Conservation (phyloP, 2,888 invertebrate species). For the Dugesia japonica region DNA sequence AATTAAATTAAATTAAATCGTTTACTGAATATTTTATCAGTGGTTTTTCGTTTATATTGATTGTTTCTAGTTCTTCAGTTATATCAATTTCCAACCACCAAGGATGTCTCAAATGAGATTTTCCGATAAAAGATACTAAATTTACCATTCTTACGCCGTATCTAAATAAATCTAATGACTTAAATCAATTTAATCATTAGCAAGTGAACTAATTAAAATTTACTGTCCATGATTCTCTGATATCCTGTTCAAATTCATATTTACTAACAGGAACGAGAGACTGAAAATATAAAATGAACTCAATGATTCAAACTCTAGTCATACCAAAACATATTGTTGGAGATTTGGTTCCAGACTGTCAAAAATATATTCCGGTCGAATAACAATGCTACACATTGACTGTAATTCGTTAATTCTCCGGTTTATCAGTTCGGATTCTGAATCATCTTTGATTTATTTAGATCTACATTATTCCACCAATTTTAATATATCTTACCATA, state of each 20-base stretch:
- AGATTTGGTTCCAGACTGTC: not conserved
- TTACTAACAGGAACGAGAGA: not conserved
- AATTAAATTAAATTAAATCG: not conserved
- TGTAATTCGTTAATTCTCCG: not conserved
- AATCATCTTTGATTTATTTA: not conserved
- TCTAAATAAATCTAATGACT: slow-evolving; percentile 4
- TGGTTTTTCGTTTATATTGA: not conserved
- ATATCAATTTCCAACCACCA: not conserved
- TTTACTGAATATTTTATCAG: not conserved
- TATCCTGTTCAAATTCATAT: not conserved
- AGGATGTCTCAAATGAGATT: not conserved
- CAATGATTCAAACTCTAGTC: no score
- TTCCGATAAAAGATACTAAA: not conserved
- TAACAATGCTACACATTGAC: not conserved
- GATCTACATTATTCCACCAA: not conserved
- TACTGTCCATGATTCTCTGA: not conserved
- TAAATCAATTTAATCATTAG: not conserved
- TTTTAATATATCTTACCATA: not conserved
- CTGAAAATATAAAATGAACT: not conserved
- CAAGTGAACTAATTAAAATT: not conserved
- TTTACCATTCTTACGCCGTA: not conserved
- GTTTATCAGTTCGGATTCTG: not conserved
- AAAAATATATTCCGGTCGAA: not conserved
- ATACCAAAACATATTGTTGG: not conserved
- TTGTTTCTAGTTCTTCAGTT: not conserved